Evolutionary conservation across 2,797 vertebrate species (phyloP).

Genomic region (Pangasius krempfi): DNA sequence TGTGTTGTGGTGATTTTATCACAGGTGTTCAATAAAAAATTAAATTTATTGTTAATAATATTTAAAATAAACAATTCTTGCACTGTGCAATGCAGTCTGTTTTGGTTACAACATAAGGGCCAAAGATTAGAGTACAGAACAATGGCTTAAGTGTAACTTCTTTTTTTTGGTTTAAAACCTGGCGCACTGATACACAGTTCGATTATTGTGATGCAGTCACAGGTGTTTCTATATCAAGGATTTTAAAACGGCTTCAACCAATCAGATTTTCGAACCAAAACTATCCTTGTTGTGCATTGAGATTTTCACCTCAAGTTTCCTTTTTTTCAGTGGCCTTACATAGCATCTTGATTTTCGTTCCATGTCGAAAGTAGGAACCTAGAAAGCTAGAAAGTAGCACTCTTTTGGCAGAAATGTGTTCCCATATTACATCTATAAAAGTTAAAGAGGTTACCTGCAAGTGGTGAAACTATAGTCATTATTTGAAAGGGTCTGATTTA

Average conservation of each 20-base stretch:
- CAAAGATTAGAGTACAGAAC: not conserved
- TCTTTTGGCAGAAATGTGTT: not conserved
- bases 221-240: not conserved
- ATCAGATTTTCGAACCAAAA: not conserved
- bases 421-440: not conserved
- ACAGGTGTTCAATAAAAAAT: not conserved
- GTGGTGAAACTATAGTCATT: not conserved
- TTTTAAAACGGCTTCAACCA: not conserved
- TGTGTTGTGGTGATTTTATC: not conserved
- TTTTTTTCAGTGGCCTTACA: not conserved
- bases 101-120: not conserved
- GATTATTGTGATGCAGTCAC: not conserved
- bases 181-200: not conserved
- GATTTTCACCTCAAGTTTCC: not conserved
- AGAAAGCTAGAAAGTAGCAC: not conserved
- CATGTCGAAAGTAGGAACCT: not conserved
- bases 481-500: not conserved
- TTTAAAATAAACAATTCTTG: not conserved
- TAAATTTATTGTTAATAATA: not conserved
- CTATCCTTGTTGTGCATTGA: too few species aligned
- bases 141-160: not conserved
- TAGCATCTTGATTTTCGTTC: not conserved
- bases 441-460: not conserved
- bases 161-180: not conserved
- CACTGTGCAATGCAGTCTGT: not conserved